Conservation (phyloP, 1,140 invertebrate genomes). For the Archivesica marissinica region DNA sequence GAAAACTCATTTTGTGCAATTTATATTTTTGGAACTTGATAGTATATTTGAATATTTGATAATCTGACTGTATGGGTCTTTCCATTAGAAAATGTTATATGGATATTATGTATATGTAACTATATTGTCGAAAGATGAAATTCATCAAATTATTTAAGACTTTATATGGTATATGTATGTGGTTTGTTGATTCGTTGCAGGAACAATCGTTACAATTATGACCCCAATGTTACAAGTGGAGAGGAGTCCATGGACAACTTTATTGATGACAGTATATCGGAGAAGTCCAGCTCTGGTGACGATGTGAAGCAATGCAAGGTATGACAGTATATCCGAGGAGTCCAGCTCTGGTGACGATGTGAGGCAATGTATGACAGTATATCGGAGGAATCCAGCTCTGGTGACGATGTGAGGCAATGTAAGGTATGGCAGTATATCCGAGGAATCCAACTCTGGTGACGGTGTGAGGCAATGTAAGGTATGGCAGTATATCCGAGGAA, state of each 20-base stretch:
- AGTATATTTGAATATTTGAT: background rate
- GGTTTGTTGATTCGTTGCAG: conserved; percentile 7
- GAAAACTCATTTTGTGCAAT: too few relatives aligned
- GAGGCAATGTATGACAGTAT: too few relatives aligned
- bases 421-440: too few relatives aligned
- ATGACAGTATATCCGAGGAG: too few relatives aligned
- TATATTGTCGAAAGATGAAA: too few relatives aligned
- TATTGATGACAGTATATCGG: conserved; percentile 15
- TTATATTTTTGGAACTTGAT: background rate
- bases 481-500: too few relatives aligned
- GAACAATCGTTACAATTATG: conserved; percentile 49
- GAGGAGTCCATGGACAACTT: conserved; percentile 50
- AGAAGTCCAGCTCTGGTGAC: background rate
- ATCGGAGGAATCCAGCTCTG: too few relatives aligned
- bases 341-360: too few relatives aligned
- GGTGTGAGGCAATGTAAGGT: too few relatives aligned
- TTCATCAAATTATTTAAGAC: background rate
- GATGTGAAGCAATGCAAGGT: background rate
- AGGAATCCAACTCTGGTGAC: too few relatives aligned
- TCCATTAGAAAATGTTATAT: background rate
- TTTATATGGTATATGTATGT: background rate
- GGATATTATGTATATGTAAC: background rate
- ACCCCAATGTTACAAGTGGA: conserved; percentile 44
- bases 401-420: too few relatives aligned
- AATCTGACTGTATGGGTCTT: background rate